These are phyloP conservation scores for Drosophila neutralis DNA, from an alignment of 2,888 invertebrate genomes.

Conservation along the genomic window DNA sequence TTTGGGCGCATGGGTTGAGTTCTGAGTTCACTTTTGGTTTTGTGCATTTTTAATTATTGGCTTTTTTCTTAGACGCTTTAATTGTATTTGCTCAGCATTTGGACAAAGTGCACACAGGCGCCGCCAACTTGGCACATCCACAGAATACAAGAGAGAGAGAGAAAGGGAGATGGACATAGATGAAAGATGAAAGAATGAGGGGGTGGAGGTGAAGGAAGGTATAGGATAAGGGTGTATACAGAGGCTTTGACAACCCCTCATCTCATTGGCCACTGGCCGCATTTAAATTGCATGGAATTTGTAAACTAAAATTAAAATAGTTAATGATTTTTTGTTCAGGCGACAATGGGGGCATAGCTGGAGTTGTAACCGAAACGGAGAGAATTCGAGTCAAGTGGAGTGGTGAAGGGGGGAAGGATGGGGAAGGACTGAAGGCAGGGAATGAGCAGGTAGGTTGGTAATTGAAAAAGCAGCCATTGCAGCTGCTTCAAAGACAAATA, in stretches of 20 bases:
- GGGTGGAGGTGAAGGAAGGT: neutral
- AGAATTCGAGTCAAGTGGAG: neutral
- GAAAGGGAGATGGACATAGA: neutral
- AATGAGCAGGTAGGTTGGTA: slow-evolving; percentile 9
- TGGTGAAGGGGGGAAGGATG: accelerated
- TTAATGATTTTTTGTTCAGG: slow-evolving; percentile 78
- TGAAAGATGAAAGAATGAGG: neutral
- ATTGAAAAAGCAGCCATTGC: slow-evolving; percentile 65
- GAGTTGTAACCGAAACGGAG: neutral
- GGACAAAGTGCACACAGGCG: slow-evolving; percentile 59
- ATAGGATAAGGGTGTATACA: neutral
- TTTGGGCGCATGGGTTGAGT: neutral
- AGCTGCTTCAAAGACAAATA: slow-evolving; percentile 72
- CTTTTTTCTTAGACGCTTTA: slow-evolving; percentile 78
- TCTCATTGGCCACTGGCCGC: slow-evolving; percentile 49
- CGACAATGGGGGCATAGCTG: slow-evolving; percentile 62
- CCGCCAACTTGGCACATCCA: slow-evolving; percentile 14
- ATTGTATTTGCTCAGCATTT: slow-evolving; percentile 77
- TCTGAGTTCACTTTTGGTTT: slow-evolving; percentile 63
- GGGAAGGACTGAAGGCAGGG: neutral
- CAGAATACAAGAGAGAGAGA: neutral
- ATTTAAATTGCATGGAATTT: slow-evolving; percentile 80
- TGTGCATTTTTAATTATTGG: slow-evolving; percentile 80
- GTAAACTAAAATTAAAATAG: slow-evolving; percentile 79
- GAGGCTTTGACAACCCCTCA: slow-evolving; percentile 35